Conservation (phyloP, 2,113 vertebrate genomes). For the Cynocephalus volans region DNA sequence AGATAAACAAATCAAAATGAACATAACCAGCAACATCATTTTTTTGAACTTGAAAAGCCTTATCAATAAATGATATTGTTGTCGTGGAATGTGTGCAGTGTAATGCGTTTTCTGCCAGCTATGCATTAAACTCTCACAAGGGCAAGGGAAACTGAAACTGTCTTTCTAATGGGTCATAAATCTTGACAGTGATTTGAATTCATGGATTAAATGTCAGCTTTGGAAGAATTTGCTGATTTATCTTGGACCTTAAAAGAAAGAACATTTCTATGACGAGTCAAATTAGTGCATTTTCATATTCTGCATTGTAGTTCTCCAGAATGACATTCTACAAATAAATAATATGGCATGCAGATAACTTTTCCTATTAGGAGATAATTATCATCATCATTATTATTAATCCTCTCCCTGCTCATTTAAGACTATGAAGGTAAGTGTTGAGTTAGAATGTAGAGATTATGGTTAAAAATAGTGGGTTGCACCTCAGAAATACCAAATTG, state of each 20-base stretch:
- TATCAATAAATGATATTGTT: constrained; percentile 88
- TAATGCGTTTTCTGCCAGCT: constrained; percentile 86
- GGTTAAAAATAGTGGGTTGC: background rate
- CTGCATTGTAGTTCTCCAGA: constrained; percentile 81
- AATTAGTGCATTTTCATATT: constrained; percentile 89
- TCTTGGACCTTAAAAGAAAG: constrained; percentile 87
- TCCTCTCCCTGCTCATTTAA: constrained; percentile 69
- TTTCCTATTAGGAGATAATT: constrained; percentile 56
- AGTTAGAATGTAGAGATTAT: background rate
- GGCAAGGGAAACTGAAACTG: constrained; percentile 88
- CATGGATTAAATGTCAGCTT: constrained; percentile 89
- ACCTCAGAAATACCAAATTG: background rate
- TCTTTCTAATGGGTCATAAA: constrained; percentile 89
- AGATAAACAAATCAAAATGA: constrained; percentile 82
- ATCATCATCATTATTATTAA: background rate
- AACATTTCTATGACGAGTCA: constrained; percentile 86
- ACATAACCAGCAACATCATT: constrained; percentile 64
- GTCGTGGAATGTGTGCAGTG: constrained; percentile 76
- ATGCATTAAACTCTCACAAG: constrained; percentile 86
- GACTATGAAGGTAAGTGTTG: background rate
- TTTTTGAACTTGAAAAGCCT: constrained; percentile 68
- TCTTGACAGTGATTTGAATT: constrained; percentile 90
- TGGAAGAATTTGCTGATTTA: constrained; percentile 89
- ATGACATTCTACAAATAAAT: constrained; percentile 84
- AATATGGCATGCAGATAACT: constrained; percentile 28